Percentiles rank a stretch among this genome's conserved stretches.
Conservation (phyloP, 2,113 vertebrate species). For the Mionectes macconnelli region DNA sequence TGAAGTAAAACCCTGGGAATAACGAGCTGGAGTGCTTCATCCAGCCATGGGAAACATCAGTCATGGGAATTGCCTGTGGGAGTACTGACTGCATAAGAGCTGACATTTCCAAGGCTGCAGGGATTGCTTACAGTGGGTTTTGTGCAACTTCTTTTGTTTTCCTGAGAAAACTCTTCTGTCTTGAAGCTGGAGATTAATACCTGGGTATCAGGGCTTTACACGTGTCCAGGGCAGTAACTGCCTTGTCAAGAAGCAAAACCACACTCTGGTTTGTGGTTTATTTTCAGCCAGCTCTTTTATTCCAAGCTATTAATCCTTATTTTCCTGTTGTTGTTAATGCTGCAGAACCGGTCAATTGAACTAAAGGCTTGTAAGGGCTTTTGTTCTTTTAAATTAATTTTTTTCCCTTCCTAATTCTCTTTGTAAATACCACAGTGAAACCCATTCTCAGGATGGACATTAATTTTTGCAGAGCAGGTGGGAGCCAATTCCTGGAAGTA, state of each 20-base stretch:
- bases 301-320: neutral
- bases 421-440: neutral
- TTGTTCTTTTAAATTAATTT: neutral
- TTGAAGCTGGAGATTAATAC: neutral
- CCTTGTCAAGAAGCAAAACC: neutral
- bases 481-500: neutral
- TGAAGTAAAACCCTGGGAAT: neutral
- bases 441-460: neutral
- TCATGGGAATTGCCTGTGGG: constrained; percentile 33
- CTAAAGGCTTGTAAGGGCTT: neutral
- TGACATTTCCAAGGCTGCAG: constrained; percentile 36
- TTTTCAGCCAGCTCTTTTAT: neutral
- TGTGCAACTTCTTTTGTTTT: neutral
- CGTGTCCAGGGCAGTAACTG: neutral
- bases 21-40: neutral
- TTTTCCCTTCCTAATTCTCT: neutral
- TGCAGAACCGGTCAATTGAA: neutral
- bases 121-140: neutral
- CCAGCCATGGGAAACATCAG: constrained; percentile 39
- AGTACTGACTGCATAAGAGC: constrained; percentile 28
- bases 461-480: neutral
- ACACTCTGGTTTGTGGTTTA: rapidly evolving
- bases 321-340: neutral
- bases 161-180: neutral
- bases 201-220: neutral